Evolutionary conservation across 2,888 invertebrate species (phyloP).

Genomic region (Chrysina gloriosa): DNA sequence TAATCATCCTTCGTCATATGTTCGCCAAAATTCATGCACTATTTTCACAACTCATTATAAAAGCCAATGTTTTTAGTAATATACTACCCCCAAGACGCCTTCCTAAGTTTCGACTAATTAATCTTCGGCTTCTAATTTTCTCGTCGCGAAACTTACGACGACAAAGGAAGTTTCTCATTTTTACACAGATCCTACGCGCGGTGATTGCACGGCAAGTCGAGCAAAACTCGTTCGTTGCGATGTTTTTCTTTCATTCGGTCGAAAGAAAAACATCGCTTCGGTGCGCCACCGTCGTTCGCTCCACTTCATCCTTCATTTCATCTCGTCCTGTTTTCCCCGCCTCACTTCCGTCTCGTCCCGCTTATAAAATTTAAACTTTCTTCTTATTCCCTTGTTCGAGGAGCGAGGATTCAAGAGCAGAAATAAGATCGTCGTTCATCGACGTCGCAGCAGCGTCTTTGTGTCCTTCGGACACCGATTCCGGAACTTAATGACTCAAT

Average conservation of each 20-base stretch:
- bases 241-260: slow-evolving; percentile 20
- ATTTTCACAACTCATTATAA: too few species aligned
- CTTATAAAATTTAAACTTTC: slow-evolving; percentile 25
- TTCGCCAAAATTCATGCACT: too few species aligned
- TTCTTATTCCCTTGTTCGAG: neutral
- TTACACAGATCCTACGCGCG: neutral
- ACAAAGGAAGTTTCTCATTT: slow-evolving; percentile 13
- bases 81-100: too few species aligned
- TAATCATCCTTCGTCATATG: too few species aligned
- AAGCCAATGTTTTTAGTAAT: too few species aligned
- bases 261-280: slow-evolving; percentile 1
- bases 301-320: slow-evolving; percentile 2
- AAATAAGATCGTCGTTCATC: neutral
- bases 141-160: neutral
- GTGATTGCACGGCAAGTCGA: slow-evolving; percentile 8
- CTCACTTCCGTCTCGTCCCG: neutral
- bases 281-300: neutral
- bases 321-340: neutral
- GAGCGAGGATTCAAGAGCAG: neutral
- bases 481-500: slow-evolving; percentile 33
- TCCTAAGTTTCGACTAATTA: neutral
- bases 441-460: neutral
- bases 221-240: neutral
- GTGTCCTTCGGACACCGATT: slow-evolving; percentile 29
- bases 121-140: neutral